Evolutionary conservation across 1,140 invertebrate genomes (phyloP).

Genomic region (Aradophagus sp.): DNA sequence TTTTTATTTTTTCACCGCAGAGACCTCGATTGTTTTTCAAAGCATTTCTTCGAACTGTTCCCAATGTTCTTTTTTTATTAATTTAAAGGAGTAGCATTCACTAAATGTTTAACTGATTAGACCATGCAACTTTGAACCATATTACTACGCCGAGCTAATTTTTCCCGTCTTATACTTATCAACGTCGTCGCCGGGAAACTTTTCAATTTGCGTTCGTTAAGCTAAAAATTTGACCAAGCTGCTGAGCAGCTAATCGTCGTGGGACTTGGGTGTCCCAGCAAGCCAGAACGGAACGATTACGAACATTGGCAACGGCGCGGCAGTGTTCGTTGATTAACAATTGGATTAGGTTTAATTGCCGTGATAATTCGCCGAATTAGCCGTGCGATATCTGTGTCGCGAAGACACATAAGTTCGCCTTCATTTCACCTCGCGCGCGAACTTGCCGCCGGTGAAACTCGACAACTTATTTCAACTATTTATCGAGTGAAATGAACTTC

Average conservation of each 20-base stretch:
- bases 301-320: conserved; percentile 34
- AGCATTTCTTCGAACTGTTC: too few species aligned
- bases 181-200: too few species aligned
- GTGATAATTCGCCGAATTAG: conserved; percentile 47
- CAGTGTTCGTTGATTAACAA: conserved; percentile 60
- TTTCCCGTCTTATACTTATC: too few species aligned
- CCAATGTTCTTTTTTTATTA: too few species aligned
- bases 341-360: conserved; percentile 59
- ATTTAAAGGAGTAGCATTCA: too few species aligned
- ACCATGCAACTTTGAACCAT: too few species aligned
- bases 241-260: conserved; percentile 52
- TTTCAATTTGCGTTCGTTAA: conserved; percentile 25
- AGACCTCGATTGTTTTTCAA: too few species aligned
- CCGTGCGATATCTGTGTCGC: conserved; percentile 36
- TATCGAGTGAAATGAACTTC: conserved; percentile 22
- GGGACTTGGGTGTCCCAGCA: conserved; percentile 42
- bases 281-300: conserved; percentile 51
- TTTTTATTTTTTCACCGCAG: too few species aligned
- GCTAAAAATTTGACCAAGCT: conserved; percentile 54
- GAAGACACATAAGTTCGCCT: conserved; percentile 40
- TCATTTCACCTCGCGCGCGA: conserved; percentile 27
- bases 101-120: too few species aligned
- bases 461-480: conserved; percentile 48
- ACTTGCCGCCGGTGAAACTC: conserved; percentile 30
- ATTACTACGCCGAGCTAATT: too few species aligned